phyloP scores from a whole-genome alignment of 2,113 vertebrate genomes.

The Lophochroa leadbeateri region DNA sequence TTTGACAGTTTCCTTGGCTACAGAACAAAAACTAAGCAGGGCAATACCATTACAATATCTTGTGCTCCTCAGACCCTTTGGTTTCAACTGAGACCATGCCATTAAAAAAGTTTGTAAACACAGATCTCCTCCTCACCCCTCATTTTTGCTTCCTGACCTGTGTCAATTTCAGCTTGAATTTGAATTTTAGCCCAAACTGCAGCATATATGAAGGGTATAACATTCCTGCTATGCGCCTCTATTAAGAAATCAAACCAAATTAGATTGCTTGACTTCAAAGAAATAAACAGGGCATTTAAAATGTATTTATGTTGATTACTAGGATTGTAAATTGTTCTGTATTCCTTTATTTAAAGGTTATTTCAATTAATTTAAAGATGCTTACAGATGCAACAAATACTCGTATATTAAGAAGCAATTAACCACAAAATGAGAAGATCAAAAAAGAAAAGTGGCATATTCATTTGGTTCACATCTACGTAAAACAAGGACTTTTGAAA shows the following conservation, averaged over 20 bases:
- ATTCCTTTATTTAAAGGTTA: not conserved
- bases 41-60: not conserved
- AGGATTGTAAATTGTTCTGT: not conserved
- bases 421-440: not conserved
- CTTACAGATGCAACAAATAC: not conserved
- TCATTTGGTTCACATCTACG: not conserved
- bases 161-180: not conserved
- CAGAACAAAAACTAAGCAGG: not conserved
- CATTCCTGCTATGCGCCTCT: not conserved
- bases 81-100: not conserved
- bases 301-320: not conserved
- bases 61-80: not conserved
- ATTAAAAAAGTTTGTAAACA: not conserved
- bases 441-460: not conserved
- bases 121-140: rapidly evolving
- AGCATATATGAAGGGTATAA: not conserved
- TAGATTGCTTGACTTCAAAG: not conserved
- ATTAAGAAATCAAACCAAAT: not conserved
- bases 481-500: not conserved
- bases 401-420: not conserved
- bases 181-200: not conserved
- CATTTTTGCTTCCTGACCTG: not conserved
- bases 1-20: not conserved
- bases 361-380: not conserved
- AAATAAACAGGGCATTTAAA: not conserved